Conservation (phyloP, 2,797 vertebrate genomes). For the Podarcis lilfordi region DNA sequence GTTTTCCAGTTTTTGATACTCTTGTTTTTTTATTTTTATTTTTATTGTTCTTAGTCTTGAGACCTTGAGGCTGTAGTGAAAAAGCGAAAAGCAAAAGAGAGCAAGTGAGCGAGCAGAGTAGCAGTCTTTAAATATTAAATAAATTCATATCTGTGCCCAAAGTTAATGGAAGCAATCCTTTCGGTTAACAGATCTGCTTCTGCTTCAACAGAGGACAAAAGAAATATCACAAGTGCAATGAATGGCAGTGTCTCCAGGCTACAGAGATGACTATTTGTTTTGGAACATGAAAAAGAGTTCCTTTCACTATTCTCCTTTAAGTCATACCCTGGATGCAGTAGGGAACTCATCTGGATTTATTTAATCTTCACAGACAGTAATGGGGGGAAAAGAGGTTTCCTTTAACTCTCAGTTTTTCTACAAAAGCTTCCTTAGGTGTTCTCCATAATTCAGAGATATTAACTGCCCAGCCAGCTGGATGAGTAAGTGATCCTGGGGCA, state of each 20-base stretch:
- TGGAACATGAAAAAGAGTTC: not conserved
- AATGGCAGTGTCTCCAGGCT: not conserved
- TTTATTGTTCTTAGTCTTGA: not conserved
- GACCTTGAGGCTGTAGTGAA: not conserved
- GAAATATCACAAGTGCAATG: not conserved
- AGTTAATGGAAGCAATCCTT: not conserved
- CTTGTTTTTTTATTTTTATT: not conserved
- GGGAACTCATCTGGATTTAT: not conserved
- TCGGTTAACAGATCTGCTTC: not conserved
- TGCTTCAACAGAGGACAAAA: not conserved
- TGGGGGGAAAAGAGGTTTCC: not conserved
- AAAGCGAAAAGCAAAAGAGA: not conserved
- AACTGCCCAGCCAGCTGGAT: not conserved
- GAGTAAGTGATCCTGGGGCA: too few species aligned
- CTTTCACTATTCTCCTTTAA: not conserved
- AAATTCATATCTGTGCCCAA: not conserved
- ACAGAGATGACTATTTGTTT: not conserved
- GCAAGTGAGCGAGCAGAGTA: too few species aligned
- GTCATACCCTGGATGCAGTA: not conserved
- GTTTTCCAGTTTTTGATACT: too few species aligned
- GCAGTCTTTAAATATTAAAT: not conserved
- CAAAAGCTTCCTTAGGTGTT: not conserved
- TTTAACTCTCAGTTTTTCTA: not conserved
- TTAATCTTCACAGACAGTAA: not conserved
- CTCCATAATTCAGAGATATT: not conserved